A percentile compares a stretch with the other conserved stretches of the same genome.
phyloP scores from a whole-genome alignment of 2,888 invertebrate genomes.

The Melanostoma mellinum region DNA sequence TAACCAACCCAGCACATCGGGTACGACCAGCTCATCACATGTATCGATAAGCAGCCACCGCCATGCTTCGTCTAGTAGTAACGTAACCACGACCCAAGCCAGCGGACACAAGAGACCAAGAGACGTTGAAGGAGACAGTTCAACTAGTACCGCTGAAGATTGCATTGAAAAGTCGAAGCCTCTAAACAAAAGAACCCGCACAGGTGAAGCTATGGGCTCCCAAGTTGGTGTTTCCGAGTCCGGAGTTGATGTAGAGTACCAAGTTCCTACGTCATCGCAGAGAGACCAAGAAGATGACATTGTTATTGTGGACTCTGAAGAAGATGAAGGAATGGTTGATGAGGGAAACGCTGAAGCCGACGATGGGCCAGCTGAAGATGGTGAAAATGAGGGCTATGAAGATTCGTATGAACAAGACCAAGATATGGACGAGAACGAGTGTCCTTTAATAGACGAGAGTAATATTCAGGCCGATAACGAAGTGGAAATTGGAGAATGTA shows the following conservation, averaged over 20 bases:
- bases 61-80: slow-evolving; percentile 85
- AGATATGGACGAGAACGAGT: slow-evolving; percentile 84
- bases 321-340: slow-evolving; percentile 84
- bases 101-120: slow-evolving; percentile 84
- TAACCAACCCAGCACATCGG: slow-evolving; percentile 81
- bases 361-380: slow-evolving; percentile 82
- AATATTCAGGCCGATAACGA: slow-evolving; percentile 85
- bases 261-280: slow-evolving; percentile 93
- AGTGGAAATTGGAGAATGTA: slow-evolving; percentile 86
- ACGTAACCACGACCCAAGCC: slow-evolving; percentile 87
- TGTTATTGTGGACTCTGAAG: slow-evolving; percentile 90
- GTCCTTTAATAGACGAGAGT: slow-evolving; percentile 82
- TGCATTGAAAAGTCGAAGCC: slow-evolving; percentile 79
- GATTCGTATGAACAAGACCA: slow-evolving; percentile 83
- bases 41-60: slow-evolving; percentile 82
- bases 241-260: slow-evolving; percentile 87
- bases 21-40: slow-evolving; percentile 79
- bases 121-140: slow-evolving; percentile 84
- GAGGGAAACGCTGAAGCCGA: slow-evolving; percentile 84
- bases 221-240: slow-evolving; percentile 84
- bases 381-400: slow-evolving; percentile 84
- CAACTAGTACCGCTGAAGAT: slow-evolving; percentile 82
- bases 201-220: slow-evolving; percentile 78
- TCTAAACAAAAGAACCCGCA: slow-evolving; percentile 79
- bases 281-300: slow-evolving; percentile 93